Evolutionary conservation across 2,113 vertebrate genomes (phyloP), one percentile per base, ranked within the genome.

Genomic region (Naja naja): DNA sequence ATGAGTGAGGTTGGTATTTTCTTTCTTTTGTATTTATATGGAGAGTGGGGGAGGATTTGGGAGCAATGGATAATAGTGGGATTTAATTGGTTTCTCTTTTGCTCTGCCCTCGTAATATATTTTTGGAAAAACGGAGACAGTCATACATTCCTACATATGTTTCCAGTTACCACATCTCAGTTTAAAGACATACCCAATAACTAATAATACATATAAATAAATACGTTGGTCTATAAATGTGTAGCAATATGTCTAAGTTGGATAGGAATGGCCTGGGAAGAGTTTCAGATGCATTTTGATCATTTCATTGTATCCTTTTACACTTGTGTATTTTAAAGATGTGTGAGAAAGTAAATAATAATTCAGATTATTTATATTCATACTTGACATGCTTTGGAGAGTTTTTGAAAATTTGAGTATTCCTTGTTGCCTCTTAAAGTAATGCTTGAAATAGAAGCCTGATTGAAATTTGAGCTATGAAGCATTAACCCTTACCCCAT

Each of bases 301-400:
- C 92, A 90, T 93, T 93, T 55, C 89, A 90, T 60, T 90, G n/a
- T 90, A 93, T 93, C 92, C 23, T 43, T 90, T 93, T 93, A 90
- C 90, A 91, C 60, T 74, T 91, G 52, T 88, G 64, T 91, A 43
- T 91, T 93, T 93, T 90, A 64, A 91, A 91, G 56, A 88, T 45
- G 18, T 88, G 89, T 91, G 43, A 85, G 69, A 92, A 89, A 89
- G 58, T 81, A 89, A 85, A 93, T 90, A 93, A 93, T 87, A 87
- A 93, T 93, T 60, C 88, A 64, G 58, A 90, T 87, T 90, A 90
- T 93, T 93, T 93, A 93, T 90, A 90, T 90, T 90, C 92, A 93
- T 93, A 53, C 81, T 90, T 93, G 8, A 53, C 55, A 93, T 93
- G 89, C 92, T 90, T 93, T 87, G 34, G 55, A 93, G 74, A 87